These are phyloP conservation scores for Pantherophis alleghaniensis DNA, from an alignment of 2,797 vertebrate genomes.

Conservation along the genomic window DNA sequence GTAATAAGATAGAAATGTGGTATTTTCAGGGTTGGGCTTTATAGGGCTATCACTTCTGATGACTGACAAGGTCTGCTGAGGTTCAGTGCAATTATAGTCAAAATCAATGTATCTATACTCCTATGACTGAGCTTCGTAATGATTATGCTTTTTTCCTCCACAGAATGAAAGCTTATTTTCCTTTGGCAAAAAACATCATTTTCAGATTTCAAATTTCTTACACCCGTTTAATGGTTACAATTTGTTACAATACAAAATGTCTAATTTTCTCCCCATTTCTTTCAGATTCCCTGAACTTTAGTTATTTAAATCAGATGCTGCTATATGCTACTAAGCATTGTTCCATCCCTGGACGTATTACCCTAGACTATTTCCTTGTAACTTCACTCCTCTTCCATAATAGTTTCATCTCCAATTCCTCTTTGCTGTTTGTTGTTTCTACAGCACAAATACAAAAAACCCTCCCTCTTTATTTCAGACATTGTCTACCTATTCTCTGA, in stretches of 20 bases:
- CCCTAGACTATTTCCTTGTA: background rate
- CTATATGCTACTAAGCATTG: background rate
- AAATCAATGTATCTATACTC: background rate
- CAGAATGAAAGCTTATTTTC: background rate
- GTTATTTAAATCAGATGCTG: background rate
- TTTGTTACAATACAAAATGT: background rate
- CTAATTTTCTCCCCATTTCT: background rate
- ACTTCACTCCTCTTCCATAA: background rate
- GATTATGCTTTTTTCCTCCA: background rate
- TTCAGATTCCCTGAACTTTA: background rate
- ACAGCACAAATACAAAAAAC: background rate
- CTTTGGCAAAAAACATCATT: background rate
- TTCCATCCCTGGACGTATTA: background rate
- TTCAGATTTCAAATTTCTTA: background rate
- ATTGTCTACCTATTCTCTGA: background rate
- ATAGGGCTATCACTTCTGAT: background rate
- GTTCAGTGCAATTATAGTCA: background rate
- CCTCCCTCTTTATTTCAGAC: background rate
- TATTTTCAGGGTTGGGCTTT: background rate
- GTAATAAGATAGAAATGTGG: too few species aligned
- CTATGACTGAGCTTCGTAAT: background rate
- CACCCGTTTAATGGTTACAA: background rate
- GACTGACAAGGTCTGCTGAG: background rate
- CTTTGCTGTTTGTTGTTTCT: background rate
- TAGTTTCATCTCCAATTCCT: background rate